These are phyloP conservation scores for Nasonia vitripennis DNA, from an alignment of 1,140 invertebrate genomes.

Conservation along the genomic window DNA sequence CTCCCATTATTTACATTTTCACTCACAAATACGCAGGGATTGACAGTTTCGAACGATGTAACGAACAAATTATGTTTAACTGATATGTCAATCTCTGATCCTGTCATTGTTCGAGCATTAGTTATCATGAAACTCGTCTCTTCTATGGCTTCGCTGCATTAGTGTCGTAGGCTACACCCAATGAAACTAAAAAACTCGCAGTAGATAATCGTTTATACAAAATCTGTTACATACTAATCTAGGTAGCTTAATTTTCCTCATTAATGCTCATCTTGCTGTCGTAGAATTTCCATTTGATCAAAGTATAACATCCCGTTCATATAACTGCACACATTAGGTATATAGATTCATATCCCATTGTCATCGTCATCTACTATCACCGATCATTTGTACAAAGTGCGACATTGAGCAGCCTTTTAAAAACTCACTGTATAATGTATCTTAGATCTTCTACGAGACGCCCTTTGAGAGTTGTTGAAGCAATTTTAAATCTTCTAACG, in stretches of 20 bases:
- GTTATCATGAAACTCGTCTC: neutral
- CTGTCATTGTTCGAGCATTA: neutral
- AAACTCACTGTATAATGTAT: neutral
- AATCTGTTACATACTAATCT: neutral
- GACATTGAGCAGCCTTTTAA: neutral
- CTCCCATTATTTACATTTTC: conserved; percentile 13
- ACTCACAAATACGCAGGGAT: conserved; percentile 28
- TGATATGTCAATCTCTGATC: conserved; percentile 16
- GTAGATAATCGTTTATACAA: conserved; percentile 12
- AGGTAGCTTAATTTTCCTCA: conserved; percentile 11
- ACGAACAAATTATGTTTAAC: neutral
- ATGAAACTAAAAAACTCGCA: neutral
- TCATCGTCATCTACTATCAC: conserved; percentile 23
- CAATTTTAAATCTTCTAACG: neutral
- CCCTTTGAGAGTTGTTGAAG: neutral
- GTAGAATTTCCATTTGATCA: neutral
- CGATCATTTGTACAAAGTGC: conserved; percentile 20
- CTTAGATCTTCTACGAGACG: neutral
- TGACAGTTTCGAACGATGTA: conserved; percentile 1
- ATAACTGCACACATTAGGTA: neutral
- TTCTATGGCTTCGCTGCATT: neutral
- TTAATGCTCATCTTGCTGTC: neutral
- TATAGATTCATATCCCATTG: neutral
- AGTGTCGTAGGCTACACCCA: neutral
- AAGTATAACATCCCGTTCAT: conserved; percentile 8